phyloP scores from a whole-genome alignment of 2,888 invertebrate genomes.

The Acleris holmiana region DNA sequence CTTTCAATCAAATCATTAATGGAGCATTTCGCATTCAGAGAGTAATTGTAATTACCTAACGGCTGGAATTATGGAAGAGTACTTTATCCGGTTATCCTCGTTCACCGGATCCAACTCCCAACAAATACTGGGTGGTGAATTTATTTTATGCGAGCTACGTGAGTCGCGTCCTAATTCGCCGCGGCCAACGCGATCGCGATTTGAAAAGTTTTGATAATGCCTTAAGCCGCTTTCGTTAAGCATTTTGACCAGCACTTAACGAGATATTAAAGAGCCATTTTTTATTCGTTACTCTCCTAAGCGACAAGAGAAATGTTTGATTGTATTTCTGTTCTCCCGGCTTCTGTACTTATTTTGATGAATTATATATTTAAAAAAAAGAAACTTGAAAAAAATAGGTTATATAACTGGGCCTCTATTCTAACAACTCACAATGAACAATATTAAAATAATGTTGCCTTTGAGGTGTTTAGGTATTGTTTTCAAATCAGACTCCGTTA shows the following conservation, averaged over 20 bases:
- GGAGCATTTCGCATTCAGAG: neutral
- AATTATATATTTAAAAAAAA: no score
- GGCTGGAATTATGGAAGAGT: conserved; percentile 17
- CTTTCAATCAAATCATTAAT: conserved; percentile 8
- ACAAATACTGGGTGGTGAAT: conserved; percentile 48
- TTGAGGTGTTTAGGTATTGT: no score
- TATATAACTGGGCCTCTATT: no score
- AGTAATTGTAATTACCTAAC: conserved; percentile 3
- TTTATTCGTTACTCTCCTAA: neutral
- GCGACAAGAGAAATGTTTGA: neutral
- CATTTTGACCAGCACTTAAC: conserved; percentile 12
- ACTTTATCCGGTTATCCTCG: conserved; percentile 39
- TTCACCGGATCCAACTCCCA: conserved; percentile 43
- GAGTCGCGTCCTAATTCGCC: conserved; percentile 53
- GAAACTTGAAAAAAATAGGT: no score
- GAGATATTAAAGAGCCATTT: conserved; percentile 2
- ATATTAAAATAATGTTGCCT: no score
- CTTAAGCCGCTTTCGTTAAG: conserved; percentile 25
- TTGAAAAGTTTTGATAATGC: conserved; percentile 39
- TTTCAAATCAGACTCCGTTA: no score
- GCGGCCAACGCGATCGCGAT: conserved; percentile 38
- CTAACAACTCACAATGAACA: no score
- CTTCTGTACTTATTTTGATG: no score
- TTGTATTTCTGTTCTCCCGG: conserved; percentile 30
- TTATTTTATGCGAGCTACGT: conserved; percentile 61